These are phyloP conservation scores for Numenius phaeopus DNA, from an alignment of 2,797 vertebrate genomes.

Conservation along the genomic window DNA sequence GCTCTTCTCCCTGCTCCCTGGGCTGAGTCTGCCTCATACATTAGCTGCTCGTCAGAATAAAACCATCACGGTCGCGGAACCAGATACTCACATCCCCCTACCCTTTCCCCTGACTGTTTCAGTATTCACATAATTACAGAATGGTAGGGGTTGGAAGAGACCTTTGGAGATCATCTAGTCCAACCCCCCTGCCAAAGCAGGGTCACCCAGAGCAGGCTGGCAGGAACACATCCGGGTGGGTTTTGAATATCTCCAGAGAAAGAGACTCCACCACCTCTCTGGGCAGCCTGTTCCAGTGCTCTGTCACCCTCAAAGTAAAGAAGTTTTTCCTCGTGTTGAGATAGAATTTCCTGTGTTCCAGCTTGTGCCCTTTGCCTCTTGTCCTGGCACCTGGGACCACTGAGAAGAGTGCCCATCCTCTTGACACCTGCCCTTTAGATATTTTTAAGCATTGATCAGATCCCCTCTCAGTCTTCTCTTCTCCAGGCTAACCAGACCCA, in stretches of 20 bases:
- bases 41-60: neutral
- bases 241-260: neutral
- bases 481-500: neutral
- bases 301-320: neutral
- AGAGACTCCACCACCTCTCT: neutral
- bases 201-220: neutral
- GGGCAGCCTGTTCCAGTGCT: neutral
- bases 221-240: neutral
- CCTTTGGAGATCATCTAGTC: neutral
- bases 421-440: neutral
- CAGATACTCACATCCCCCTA: fast-evolving
- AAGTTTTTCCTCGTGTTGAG: neutral
- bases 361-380: neutral
- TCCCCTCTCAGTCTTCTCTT: neutral
- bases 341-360: neutral
- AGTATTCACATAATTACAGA: neutral
- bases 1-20: neutral
- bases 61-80: fast-evolving
- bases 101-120: neutral
- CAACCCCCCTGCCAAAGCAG: neutral
- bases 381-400: neutral
- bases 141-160: neutral
- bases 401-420: neutral
- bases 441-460: neutral
- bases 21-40: neutral